Conservation (phyloP, 2,797 vertebrate genomes). For the Poeciliopsis presidionis region DNA sequence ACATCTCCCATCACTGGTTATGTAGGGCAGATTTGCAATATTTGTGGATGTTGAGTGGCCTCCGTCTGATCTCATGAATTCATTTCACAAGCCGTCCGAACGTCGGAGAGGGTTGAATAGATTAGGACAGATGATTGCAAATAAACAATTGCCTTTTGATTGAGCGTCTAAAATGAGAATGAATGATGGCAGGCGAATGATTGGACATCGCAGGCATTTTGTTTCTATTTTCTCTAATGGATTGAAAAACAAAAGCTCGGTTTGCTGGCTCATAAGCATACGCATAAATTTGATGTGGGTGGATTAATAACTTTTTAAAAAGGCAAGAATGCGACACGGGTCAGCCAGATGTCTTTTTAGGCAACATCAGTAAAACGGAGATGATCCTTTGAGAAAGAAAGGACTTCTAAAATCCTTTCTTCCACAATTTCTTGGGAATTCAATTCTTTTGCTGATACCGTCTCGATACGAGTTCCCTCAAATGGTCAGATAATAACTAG, state of each 20-base stretch:
- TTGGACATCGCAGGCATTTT: conserved; percentile 44
- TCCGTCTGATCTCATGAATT: conserved; percentile 22
- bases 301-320: conserved; percentile 9
- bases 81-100: conserved; percentile 20
- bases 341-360: neutral
- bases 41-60: conserved; percentile 23
- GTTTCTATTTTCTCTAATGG: conserved; percentile 57
- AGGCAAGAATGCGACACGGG: conserved; percentile 4
- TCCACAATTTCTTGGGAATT: neutral
- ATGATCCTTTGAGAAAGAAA: too few species aligned
- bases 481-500: neutral
- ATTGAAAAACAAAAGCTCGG: conserved; percentile 26
- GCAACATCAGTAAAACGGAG: neutral
- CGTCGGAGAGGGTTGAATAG: conserved; percentile 22
- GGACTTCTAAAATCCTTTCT: neutral
- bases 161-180: conserved; percentile 42
- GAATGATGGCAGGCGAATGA: conserved; percentile 48
- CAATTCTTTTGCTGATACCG: neutral
- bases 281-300: neutral
- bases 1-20: neutral
- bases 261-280: neutral
- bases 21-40: neutral
- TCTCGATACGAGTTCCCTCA: neutral
- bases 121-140: conserved; percentile 31
- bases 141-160: conserved; percentile 21